A percentile compares a stretch with the other conserved stretches of the same genome.
phyloP scores from a whole-genome alignment of 1,140 invertebrate genomes.

The Drosophila simulans region DNA sequence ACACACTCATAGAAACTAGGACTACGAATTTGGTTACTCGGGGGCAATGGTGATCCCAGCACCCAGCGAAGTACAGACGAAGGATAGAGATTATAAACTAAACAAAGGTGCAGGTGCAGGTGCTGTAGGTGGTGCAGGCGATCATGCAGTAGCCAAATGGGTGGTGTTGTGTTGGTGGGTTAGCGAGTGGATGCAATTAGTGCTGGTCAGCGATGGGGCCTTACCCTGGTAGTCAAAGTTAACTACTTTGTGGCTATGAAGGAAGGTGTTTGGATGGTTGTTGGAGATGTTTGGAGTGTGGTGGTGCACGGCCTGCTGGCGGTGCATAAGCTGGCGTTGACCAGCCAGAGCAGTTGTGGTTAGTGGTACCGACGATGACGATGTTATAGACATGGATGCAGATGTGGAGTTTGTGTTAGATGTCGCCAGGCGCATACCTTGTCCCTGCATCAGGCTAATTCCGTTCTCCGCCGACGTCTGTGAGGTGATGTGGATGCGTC shows the following conservation, averaged over 20 bases:
- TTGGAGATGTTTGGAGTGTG: slow-evolving; percentile 31
- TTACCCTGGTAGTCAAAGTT: slow-evolving; percentile 77
- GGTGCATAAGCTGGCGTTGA: slow-evolving; percentile 52
- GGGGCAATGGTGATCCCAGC: slow-evolving; percentile 28
- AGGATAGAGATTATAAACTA: slow-evolving; percentile 34
- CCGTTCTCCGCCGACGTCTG: slow-evolving; percentile 54
- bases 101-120: slow-evolving; percentile 24
- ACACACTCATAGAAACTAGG: slow-evolving; percentile 31
- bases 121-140: slow-evolving; percentile 25
- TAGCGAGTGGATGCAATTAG: slow-evolving; percentile 66
- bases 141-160: slow-evolving; percentile 55
- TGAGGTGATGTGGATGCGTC: slow-evolving; percentile 77
- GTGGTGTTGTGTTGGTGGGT: slow-evolving; percentile 25
- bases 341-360: slow-evolving; percentile 37
- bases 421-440: slow-evolving; percentile 70
- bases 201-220: slow-evolving; percentile 45
- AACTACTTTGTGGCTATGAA: slow-evolving; percentile 74
- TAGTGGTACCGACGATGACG: slow-evolving; percentile 57
- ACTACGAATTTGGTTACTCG: slow-evolving; percentile 18
- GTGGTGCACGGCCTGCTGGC: slow-evolving; percentile 40
- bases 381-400: slow-evolving; percentile 60
- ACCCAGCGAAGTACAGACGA: slow-evolving; percentile 23
- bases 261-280: slow-evolving; percentile 41
- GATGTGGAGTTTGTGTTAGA: slow-evolving; percentile 37
- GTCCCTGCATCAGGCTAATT: slow-evolving; percentile 45